Evolutionary conservation across 2,888 invertebrate species (phyloP).

Genomic region (Abscondita cerata): DNA sequence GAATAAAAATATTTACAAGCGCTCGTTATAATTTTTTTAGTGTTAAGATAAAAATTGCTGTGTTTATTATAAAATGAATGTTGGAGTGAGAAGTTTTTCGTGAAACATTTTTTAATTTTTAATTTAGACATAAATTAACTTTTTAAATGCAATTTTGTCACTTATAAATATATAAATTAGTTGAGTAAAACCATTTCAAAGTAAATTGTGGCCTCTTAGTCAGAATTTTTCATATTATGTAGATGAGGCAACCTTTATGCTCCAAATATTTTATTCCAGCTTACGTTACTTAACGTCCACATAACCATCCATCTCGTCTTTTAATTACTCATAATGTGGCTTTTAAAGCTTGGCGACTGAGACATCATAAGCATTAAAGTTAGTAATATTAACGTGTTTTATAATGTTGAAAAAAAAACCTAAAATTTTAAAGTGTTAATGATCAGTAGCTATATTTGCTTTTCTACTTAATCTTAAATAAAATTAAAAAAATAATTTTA

Average conservation of each 20-base stretch:
- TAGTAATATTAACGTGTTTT: conserved; percentile 28
- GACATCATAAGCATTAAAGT: conserved; percentile 32
- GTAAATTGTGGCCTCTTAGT: conserved; percentile 19
- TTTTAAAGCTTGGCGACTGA: conserved; percentile 33
- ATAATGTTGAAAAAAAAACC: conserved; percentile 14
- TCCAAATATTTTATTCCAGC: conserved; percentile 24
- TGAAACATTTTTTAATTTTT: neutral
- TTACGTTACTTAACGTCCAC: conserved; percentile 24
- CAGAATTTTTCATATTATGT: conserved; percentile 14
- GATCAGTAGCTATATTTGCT: too few relatives aligned
- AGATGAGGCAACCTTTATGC: conserved; percentile 24
- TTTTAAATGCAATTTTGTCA: conserved; percentile 7
- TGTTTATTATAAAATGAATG: too few relatives aligned
- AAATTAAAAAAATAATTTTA: too few relatives aligned
- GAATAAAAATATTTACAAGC: too few relatives aligned
- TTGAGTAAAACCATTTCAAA: conserved; percentile 14
- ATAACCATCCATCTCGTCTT: conserved; percentile 32
- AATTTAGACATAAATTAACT: neutral
- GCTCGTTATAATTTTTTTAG: too few relatives aligned
- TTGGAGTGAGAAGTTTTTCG: too few relatives aligned
- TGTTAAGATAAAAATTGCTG: too few relatives aligned
- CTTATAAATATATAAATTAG: conserved; percentile 11
- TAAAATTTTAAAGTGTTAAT: conserved; percentile 2
- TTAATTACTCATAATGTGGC: conserved; percentile 36
- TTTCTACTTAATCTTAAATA: too few relatives aligned